Evolutionary conservation across 2,113 vertebrate genomes (phyloP).

Genomic region (Calidris pygmaea): DNA sequence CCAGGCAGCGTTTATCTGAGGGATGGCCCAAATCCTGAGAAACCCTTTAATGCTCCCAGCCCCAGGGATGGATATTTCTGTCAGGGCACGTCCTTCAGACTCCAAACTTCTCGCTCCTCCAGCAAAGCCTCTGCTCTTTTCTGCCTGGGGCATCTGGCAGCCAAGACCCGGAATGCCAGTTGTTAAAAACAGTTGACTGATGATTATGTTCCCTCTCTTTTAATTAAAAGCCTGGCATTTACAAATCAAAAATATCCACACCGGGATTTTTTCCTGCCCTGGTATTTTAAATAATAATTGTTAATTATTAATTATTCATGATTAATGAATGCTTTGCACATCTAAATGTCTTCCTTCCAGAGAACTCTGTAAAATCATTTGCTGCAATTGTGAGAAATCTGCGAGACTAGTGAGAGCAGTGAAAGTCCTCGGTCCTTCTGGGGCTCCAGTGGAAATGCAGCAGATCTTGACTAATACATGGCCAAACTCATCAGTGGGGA

Average conservation of each 20-base stretch:
- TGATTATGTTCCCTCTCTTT: background rate
- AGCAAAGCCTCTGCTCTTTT: background rate
- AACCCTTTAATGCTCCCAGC: background rate
- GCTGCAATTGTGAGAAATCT: background rate
- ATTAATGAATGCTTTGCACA: slow-evolving; percentile 12
- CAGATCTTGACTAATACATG: background rate
- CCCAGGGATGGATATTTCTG: background rate
- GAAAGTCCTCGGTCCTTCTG: background rate
- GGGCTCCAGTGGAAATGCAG: background rate
- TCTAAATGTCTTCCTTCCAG: background rate
- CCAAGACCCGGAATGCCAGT: background rate
- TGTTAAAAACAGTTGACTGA: background rate
- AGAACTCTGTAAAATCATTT: background rate
- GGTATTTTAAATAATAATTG: slow-evolving; percentile 47
- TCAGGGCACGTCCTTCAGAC: background rate
- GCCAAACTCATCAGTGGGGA: background rate
- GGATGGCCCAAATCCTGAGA: background rate
- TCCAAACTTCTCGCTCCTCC: background rate
- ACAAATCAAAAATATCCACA: slow-evolving; percentile 11
- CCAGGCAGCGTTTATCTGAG: background rate
- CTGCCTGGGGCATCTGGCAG: background rate
- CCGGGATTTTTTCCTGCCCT: slow-evolving; percentile 8
- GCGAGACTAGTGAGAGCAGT: background rate
- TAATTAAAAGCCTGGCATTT: slow-evolving; percentile 41
- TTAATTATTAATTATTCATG: slow-evolving; percentile 39